These are phyloP conservation scores for Ditylenchus dipsaci DNA, from an alignment of 1,140 invertebrate genomes.

Conservation along the genomic window DNA sequence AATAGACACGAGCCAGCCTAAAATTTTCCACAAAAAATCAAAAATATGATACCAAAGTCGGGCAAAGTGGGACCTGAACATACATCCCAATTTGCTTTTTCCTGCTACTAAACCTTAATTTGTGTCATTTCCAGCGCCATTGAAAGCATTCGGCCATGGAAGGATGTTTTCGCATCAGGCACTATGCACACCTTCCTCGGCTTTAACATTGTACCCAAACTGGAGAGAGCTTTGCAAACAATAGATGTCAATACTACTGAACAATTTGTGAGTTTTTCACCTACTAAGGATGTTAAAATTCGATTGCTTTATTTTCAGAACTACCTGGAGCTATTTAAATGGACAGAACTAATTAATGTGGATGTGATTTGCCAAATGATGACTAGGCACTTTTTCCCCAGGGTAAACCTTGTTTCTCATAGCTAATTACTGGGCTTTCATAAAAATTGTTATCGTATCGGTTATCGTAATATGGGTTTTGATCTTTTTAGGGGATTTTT, in stretches of 20 bases:
- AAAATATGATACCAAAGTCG: no score
- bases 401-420: slow-evolving; percentile 34
- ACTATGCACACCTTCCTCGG: slow-evolving; percentile 45
- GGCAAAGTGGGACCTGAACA: no score
- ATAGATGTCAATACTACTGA: slow-evolving; percentile 20
- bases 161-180: slow-evolving; percentile 70
- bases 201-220: slow-evolving; percentile 54
- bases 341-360: slow-evolving; percentile 37
- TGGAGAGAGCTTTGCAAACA: slow-evolving; percentile 25
- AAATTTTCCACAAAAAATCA: no score
- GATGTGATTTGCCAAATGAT: slow-evolving; percentile 47
- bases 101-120: no score
- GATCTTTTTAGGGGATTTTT: no score
- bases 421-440: no score
- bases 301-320: background rate
- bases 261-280: slow-evolving; percentile 13
- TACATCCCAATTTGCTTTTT: no score
- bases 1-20: no score
- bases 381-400: slow-evolving; percentile 47
- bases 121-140: slow-evolving; percentile 85
- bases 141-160: slow-evolving; percentile 86
- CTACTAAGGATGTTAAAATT: background rate
- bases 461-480: no score
- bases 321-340: slow-evolving; percentile 39
- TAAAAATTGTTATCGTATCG: no score